phyloP scores from a whole-genome alignment of 2,113 vertebrate species.

The Mirounga angustirostris region DNA sequence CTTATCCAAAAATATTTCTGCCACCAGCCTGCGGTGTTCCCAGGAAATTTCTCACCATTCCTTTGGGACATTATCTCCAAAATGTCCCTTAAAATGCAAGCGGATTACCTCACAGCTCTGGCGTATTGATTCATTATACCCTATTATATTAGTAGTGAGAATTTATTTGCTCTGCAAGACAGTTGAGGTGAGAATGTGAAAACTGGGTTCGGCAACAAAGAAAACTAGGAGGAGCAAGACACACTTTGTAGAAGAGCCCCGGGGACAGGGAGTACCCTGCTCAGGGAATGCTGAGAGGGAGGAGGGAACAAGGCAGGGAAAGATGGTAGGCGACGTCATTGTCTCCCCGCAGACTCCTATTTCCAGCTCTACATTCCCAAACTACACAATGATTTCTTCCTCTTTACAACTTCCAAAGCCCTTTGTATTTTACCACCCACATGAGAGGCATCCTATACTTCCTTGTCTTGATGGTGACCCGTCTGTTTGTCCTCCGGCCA shows the following conservation, averaged over 20 bases:
- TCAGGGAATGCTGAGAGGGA: background rate
- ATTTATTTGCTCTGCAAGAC: background rate
- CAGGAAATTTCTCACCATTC: constrained; percentile 38
- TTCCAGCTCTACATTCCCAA: background rate
- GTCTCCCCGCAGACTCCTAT: background rate
- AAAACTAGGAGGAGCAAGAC: background rate
- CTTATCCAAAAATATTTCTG: constrained; percentile 50
- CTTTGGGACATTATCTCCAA: constrained; percentile 51
- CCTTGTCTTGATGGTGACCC: background rate
- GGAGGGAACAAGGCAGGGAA: accelerated
- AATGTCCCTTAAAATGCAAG: background rate
- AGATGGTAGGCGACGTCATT: background rate
- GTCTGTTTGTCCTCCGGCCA: background rate
- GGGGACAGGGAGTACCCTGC: background rate
- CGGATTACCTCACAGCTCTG: background rate
- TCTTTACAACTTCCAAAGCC: background rate
- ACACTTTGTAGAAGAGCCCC: background rate
- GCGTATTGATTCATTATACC: background rate
- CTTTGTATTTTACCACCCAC: background rate
- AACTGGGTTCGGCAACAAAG: background rate
- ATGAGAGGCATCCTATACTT: background rate
- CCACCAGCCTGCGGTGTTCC: background rate
- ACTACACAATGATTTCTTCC: background rate
- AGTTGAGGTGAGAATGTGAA: background rate
- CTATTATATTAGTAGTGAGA: background rate